These are phyloP conservation scores for Lampropteryx suffumata DNA, from an alignment of 2,888 invertebrate species.

Conservation along the genomic window DNA sequence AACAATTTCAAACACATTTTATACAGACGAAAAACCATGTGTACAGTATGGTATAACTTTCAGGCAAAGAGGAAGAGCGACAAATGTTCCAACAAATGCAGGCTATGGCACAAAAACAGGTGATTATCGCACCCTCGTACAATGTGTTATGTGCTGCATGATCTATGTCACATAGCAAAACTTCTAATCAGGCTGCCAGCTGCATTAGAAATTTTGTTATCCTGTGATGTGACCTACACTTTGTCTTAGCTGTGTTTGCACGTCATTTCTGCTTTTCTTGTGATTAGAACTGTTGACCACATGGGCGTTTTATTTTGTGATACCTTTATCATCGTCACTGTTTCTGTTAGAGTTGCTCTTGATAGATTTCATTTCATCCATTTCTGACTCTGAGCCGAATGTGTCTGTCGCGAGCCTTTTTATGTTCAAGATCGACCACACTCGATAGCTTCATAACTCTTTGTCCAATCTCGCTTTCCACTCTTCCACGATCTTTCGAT, in stretches of 20 bases:
- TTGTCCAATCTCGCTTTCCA: slow-evolving; percentile 67
- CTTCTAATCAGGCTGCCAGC: slow-evolving; percentile 38
- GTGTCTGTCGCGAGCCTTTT: slow-evolving; percentile 73
- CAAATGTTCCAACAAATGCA: slow-evolving; percentile 99
- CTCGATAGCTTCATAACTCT: slow-evolving; percentile 68
- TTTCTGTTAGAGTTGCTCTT: slow-evolving; percentile 81
- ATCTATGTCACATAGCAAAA: slow-evolving; percentile 45
- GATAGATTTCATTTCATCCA: slow-evolving; percentile 80
- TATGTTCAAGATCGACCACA: slow-evolving; percentile 58
- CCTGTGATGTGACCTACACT: slow-evolving; percentile 54
- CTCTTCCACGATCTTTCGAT: slow-evolving; percentile 69
- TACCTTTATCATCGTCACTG: slow-evolving; percentile 81
- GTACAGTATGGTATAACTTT: slow-evolving; percentile 66
- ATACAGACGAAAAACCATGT: slow-evolving; percentile 47
- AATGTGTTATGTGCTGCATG: slow-evolving; percentile 51
- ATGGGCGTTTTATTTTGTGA: slow-evolving; percentile 83
- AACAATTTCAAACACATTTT: slow-evolving; percentile 17
- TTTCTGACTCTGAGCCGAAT: slow-evolving; percentile 73
- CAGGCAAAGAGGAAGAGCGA: slow-evolving; percentile 97
- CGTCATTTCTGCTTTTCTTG: slow-evolving; percentile 71
- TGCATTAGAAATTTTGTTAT: slow-evolving; percentile 55
- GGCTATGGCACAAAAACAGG: slow-evolving; percentile 98
- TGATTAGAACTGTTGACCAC: slow-evolving; percentile 61
- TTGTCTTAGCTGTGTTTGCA: slow-evolving; percentile 62
- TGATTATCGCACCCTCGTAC: slow-evolving; percentile 65